Evolutionary conservation across 2,888 invertebrate genomes (phyloP).

Genomic region (Electrophaes corylata): DNA sequence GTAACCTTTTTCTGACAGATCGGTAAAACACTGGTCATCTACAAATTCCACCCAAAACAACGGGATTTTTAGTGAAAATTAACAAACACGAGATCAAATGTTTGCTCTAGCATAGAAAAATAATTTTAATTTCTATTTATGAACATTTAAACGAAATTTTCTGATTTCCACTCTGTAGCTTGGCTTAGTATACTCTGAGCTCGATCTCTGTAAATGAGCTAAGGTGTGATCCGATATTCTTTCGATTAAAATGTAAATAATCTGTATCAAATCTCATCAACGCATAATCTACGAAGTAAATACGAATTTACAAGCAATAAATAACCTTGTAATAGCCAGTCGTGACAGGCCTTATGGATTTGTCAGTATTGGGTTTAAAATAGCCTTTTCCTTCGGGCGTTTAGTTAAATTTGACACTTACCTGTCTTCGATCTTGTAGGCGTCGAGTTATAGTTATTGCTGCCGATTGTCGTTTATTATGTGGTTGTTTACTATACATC

Average conservation of each 20-base stretch:
- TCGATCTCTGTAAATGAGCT: constrained; percentile 26
- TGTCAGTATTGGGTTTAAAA: constrained; percentile 41
- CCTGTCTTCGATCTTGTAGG: constrained; percentile 46
- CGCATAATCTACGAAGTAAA: constrained; percentile 63
- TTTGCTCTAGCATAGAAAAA: too few species aligned
- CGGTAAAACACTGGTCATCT: too few species aligned
- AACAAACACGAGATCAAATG: too few species aligned
- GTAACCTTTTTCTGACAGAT: too few species aligned
- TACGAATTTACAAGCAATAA: constrained; percentile 63
- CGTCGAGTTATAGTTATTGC: constrained; percentile 43
- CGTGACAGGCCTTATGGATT: constrained; percentile 51
- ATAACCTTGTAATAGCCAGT: constrained; percentile 57
- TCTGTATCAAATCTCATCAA: constrained; percentile 63
- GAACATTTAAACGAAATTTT: too few species aligned
- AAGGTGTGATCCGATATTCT: constrained; percentile 52
- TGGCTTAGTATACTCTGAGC: not conserved
- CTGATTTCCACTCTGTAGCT: not conserved
- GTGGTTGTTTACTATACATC: constrained; percentile 3
- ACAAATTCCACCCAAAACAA: too few species aligned
- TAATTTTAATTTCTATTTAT: not conserved
- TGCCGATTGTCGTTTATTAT: constrained; percentile 5
- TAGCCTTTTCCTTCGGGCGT: constrained; percentile 35
- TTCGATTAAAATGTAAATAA: constrained; percentile 70
- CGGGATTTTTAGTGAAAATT: too few species aligned
- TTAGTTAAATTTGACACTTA: constrained; percentile 56